These are phyloP conservation scores for Picathartes gymnocephalus DNA, from an alignment of 2,113 vertebrate species.

Conservation along the genomic window DNA sequence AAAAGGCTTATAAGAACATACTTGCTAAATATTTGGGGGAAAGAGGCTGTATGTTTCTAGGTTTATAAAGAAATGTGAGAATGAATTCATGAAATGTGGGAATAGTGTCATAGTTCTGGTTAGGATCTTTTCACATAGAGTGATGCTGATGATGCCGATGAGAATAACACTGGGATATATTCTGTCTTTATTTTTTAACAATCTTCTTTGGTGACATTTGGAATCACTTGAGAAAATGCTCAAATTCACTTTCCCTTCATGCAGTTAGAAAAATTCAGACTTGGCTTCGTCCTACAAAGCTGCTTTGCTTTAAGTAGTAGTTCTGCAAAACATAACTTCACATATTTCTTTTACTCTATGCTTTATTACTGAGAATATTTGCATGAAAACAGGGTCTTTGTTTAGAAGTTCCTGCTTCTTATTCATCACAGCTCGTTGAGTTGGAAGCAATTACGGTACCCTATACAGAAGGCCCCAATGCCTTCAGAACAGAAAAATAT, in stretches of 20 bases:
- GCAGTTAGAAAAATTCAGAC: not conserved
- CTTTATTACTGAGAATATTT: constrained; percentile 47
- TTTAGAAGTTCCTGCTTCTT: constrained; percentile 51
- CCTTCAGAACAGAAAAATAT: constrained; percentile 5
- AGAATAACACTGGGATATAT: not conserved
- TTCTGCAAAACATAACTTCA: constrained; percentile 47
- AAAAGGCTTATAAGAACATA: not conserved
- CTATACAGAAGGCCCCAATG: not conserved
- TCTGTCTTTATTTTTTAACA: not conserved
- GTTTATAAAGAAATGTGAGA: not conserved
- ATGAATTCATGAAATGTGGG: not conserved
- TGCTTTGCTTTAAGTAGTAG: constrained; percentile 32
- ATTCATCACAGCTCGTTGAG: constrained; percentile 34
- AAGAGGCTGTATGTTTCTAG: not conserved
- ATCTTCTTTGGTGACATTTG: not conserved
- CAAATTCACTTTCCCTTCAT: not conserved
- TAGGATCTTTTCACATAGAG: not conserved
- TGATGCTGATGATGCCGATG: not conserved
- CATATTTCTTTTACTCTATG: constrained; percentile 19
- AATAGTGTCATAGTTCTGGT: not conserved
- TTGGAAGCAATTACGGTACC: constrained; percentile 21
- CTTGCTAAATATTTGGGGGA: not conserved
- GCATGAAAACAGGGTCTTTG: constrained; percentile 32
- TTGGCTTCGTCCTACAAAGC: not conserved
- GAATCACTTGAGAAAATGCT: not conserved